Percentiles rank a stretch among this genome's conserved stretches.
phyloP scores from a whole-genome alignment of 1,140 invertebrate genomes.

The Megathymus violae region DNA sequence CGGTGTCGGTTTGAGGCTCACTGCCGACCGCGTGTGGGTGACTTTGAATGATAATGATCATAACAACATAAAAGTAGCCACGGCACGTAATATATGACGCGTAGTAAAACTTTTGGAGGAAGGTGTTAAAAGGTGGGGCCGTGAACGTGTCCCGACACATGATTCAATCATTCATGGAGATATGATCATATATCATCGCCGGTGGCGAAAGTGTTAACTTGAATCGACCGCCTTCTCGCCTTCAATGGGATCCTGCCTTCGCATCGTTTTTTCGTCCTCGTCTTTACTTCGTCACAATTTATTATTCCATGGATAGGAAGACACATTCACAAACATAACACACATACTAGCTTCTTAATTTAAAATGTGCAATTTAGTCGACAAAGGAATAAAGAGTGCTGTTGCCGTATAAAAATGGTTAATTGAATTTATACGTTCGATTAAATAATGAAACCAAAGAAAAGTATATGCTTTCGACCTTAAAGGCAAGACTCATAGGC shows the following conservation, averaged over 20 bases:
- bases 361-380: neutral
- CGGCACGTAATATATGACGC: slow-evolving; percentile 68
- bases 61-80: slow-evolving; percentile 78
- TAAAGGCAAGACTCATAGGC: neutral
- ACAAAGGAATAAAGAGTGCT: neutral
- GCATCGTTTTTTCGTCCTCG: slow-evolving; percentile 57
- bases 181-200: slow-evolving; percentile 77
- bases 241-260: slow-evolving; percentile 59
- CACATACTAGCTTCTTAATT: neutral
- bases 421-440: neutral
- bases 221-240: slow-evolving; percentile 42
- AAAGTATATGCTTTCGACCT: neutral
- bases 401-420: neutral
- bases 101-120: slow-evolving; percentile 76
- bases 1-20: slow-evolving; percentile 42
- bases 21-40: slow-evolving; percentile 59
- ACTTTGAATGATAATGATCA: slow-evolving; percentile 77
- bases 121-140: slow-evolving; percentile 77
- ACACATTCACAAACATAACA: slow-evolving; percentile 15
- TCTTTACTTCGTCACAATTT: slow-evolving; percentile 59
- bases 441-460: neutral
- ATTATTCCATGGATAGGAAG: slow-evolving; percentile 44
- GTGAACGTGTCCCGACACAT: slow-evolving; percentile 71
- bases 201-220: slow-evolving; percentile 74
- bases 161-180: slow-evolving; percentile 81